phyloP scores from a whole-genome alignment of 2,888 invertebrate genomes.

The Xylota sylvarum region DNA sequence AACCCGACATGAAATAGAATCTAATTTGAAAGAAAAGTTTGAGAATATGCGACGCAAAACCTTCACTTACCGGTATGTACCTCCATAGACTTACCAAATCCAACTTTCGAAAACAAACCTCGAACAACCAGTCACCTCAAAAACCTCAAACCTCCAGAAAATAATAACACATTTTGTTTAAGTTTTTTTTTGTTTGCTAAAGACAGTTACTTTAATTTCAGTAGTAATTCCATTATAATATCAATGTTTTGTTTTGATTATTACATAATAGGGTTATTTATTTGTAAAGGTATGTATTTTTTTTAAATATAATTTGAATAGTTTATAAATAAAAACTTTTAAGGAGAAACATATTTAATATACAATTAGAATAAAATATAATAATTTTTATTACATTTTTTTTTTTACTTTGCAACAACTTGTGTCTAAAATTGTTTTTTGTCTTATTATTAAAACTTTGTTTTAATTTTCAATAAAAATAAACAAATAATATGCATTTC shows the following conservation, averaged over 20 bases:
- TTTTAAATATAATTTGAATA: constrained; percentile 44
- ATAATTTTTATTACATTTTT: neutral
- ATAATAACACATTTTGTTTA: constrained; percentile 22
- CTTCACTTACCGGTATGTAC: no score
- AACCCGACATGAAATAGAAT: no score
- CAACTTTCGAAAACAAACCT: neutral
- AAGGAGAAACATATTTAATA: constrained; percentile 36
- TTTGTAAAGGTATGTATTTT: constrained; percentile 8
- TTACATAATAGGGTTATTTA: constrained; percentile 30
- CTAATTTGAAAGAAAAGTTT: no score
- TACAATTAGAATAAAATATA: constrained; percentile 31
- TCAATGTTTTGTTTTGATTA: constrained; percentile 62
- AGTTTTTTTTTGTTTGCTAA: constrained; percentile 60
- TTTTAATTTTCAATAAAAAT: constrained; percentile 42
- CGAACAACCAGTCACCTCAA: neutral
- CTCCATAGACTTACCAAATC: no score
- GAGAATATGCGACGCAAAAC: no score
- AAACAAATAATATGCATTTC: constrained; percentile 2
- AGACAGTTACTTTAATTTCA: constrained; percentile 72
- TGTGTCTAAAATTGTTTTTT: constrained; percentile 7
- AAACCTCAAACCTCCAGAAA: neutral
- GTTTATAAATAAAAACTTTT: constrained; percentile 44
- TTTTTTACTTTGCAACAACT: neutral
- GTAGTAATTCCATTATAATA: constrained; percentile 75
- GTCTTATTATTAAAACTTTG: constrained; percentile 48